Evolutionary conservation across 2,113 vertebrate genomes (phyloP), one percentile per base, ranked within the genome.

Genomic region (Oostethus manadensis): DNA sequence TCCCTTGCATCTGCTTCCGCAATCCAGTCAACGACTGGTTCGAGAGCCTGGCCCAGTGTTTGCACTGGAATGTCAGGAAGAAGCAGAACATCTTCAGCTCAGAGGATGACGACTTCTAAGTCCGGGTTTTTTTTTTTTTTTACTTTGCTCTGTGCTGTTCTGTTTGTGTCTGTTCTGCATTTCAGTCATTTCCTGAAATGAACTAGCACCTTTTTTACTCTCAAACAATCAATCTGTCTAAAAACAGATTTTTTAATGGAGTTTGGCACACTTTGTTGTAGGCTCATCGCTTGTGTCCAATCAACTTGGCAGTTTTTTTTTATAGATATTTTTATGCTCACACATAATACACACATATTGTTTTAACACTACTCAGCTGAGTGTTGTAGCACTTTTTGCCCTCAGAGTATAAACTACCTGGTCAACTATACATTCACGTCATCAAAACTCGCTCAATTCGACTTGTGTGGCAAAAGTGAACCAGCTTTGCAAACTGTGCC

Each of bases 1-100:
- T 92, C 66, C 91, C 91, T 1, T 92, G 88, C 20, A 91, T 92
- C 75, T 92, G 91, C 56, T 90, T 90, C 80, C 87, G 89, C 45
- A 90, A 92, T 70, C 89, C 90, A 10, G 90, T 92, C 53, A 89
- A 91, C 6, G 91, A 92, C 83, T 92, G 91, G 91, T 92, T 92
- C 9, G 88, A 92, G 76, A 92, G 91, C 71, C 84, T 92, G 71
- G 88, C 90, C 1, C 77, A 90, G 74, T 92, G 91, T 79, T 83
- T 92, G 15, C 91, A 92, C 86, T 92, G 91, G 91, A 92, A 92
- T n/a, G 88, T 92, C 66, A 88, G 91, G 62, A 92, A 92, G 84
- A 90, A 90, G 74, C 91, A 92, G 82, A 88, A 87, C 81, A 75
- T 84, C 75, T 81, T 89, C 66, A 73, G 77, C 76, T 85, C 83